Conservation (phyloP, 2,888 invertebrate genomes). For the Strigamia crassipes region DNA sequence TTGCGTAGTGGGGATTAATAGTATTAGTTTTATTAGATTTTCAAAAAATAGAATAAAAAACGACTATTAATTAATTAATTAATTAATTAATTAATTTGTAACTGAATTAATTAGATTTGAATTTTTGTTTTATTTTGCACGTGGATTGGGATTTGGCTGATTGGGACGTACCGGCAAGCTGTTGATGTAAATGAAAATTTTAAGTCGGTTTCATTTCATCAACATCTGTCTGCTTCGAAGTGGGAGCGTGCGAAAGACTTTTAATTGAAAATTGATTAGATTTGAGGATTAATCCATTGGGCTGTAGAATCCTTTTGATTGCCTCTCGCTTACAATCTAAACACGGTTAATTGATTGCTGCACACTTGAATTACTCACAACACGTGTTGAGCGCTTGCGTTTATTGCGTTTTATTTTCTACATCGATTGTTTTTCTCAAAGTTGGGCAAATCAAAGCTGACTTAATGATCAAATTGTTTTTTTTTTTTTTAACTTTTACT, state of each 20-base stretch:
- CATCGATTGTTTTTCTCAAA: background rate
- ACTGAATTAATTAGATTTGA: background rate
- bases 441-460: background rate
- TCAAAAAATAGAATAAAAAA: background rate
- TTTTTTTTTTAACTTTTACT: no score
- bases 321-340: slow-evolving; percentile 42
- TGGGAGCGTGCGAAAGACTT: slow-evolving; percentile 23
- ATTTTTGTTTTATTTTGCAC: background rate
- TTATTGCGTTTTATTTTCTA: slow-evolving; percentile 8
- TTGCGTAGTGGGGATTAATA: slow-evolving; percentile 16
- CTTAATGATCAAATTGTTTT: background rate
- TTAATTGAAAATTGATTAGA: slow-evolving; percentile 40
- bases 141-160: background rate
- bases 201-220: slow-evolving; percentile 32
- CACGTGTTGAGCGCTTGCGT: slow-evolving; percentile 31
- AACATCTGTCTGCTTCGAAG: slow-evolving; percentile 31
- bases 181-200: slow-evolving; percentile 33
- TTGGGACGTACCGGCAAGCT: background rate
- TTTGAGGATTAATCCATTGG: slow-evolving; percentile 42
- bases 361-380: slow-evolving; percentile 40
- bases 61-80: no score
- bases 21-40: background rate
- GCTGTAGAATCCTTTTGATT: slow-evolving; percentile 38
- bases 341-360: slow-evolving; percentile 40
- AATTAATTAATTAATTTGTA: background rate